These are phyloP conservation scores for Shargacucullia verbasci DNA, from an alignment of 2,888 invertebrate genomes.

Conservation along the genomic window DNA sequence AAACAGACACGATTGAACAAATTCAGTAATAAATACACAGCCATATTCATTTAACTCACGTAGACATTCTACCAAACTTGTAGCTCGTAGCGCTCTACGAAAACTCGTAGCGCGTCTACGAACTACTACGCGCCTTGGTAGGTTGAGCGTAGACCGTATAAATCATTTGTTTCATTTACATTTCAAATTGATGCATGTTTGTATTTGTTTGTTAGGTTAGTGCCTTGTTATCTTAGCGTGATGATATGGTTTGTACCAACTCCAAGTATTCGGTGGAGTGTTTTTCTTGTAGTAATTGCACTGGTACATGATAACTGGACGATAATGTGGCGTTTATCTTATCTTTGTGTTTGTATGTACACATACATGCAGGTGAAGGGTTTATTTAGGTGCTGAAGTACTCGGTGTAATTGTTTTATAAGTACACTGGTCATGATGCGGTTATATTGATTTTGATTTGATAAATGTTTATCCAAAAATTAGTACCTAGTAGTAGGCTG, in stretches of 20 bases:
- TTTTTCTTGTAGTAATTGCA: slow-evolving; percentile 66
- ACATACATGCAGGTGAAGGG: slow-evolving; percentile 10
- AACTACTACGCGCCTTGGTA: slow-evolving; percentile 39
- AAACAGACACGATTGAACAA: too few species aligned
- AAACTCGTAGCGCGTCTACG: slow-evolving; percentile 51
- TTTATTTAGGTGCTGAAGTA: slow-evolving; percentile 45
- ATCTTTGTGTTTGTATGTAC: slow-evolving; percentile 20
- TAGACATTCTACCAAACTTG: slow-evolving; percentile 23
- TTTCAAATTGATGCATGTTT: slow-evolving; percentile 15
- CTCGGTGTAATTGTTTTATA: slow-evolving; percentile 48
- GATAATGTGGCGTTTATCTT: slow-evolving; percentile 51
- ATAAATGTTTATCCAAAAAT: too few species aligned
- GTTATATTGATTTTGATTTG: slow-evolving; percentile 31
- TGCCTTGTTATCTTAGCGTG: slow-evolving; percentile 26
- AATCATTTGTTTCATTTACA: slow-evolving; percentile 18
- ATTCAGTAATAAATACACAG: slow-evolving; percentile 1
- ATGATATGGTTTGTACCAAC: slow-evolving; percentile 33
- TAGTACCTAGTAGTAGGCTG: too few species aligned
- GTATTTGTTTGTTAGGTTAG: slow-evolving; percentile 16
- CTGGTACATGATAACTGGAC: slow-evolving; percentile 42
- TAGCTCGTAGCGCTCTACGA: slow-evolving; percentile 51
- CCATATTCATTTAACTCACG: slow-evolving; percentile 27
- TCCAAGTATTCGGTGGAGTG: slow-evolving; percentile 49
- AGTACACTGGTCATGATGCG: slow-evolving; percentile 19
- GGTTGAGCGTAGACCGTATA: slow-evolving; percentile 19